Evolutionary conservation across 2,113 vertebrate genomes (phyloP).

Genomic region (Syrrhaptes paradoxus): DNA sequence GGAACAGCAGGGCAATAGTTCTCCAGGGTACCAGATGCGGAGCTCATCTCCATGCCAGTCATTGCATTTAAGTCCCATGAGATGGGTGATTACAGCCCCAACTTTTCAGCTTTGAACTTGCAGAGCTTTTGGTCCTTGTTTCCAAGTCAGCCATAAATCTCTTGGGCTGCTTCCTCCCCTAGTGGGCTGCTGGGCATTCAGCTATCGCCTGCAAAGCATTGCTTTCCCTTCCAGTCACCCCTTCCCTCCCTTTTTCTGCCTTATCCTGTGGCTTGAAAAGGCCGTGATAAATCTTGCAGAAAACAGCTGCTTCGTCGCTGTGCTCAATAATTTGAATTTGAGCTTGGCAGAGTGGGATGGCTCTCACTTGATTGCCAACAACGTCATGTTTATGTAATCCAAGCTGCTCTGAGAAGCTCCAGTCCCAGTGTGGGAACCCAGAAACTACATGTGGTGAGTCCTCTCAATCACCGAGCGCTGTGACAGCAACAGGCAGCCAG

Average conservation of each 20-base stretch:
- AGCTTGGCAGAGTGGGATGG: not conserved
- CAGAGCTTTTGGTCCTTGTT: conserved; percentile 7
- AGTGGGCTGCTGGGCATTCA: not conserved
- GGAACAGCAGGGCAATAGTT: not conserved
- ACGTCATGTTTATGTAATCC: not conserved
- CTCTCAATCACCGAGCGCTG: rapidly evolving
- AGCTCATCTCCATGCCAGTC: not conserved
- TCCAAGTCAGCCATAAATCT: conserved; percentile 48
- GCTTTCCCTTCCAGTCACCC: not conserved
- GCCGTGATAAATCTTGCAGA: not conserved
- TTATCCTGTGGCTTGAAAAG: not conserved
- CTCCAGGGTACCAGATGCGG: conserved; percentile 21
- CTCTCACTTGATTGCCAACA: not conserved
- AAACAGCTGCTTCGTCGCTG: conserved; percentile 1
- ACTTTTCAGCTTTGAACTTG: conserved; percentile 14
- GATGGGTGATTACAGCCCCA: not conserved
- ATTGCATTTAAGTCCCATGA: not conserved
- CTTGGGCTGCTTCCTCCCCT: not conserved
- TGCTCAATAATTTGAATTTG: not conserved
- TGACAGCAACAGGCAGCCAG: not conserved
- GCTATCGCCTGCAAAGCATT: not conserved
- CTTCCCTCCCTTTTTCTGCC: not conserved
- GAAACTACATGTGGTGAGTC: not conserved
- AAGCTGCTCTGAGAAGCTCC: not conserved
- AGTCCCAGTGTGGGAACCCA: not conserved